phyloP scores from a whole-genome alignment of 1,140 invertebrate species.

The Spodoptera frugiperda region DNA sequence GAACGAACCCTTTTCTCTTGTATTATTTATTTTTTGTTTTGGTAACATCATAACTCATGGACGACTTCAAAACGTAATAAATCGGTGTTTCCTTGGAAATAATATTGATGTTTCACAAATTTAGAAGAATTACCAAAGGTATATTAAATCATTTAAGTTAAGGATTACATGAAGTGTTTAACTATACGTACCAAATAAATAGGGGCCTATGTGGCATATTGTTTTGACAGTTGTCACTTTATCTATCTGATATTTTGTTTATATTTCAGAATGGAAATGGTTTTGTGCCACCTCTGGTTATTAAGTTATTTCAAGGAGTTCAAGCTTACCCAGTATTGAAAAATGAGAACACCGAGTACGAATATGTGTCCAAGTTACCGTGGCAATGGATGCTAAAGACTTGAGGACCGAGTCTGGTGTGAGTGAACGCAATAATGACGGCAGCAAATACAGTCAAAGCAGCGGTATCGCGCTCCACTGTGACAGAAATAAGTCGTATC shows the following conservation, averaged over 20 bases:
- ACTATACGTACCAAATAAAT: background rate
- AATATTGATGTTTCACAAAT: conserved; percentile 78
- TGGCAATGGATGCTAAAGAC: conserved; percentile 82
- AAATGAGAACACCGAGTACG: conserved; percentile 64
- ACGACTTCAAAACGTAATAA: conserved; percentile 77
- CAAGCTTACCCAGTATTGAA: conserved; percentile 49
- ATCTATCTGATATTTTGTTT: conserved; percentile 79
- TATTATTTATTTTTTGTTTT: conserved; percentile 21
- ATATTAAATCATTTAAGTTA: conserved; percentile 50
- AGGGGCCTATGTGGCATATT: conserved; percentile 80
- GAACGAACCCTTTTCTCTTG: background rate
- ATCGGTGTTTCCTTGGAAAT: conserved; percentile 85
- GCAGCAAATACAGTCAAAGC: conserved; percentile 70
- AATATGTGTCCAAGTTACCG: conserved; percentile 51
- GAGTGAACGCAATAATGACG: conserved; percentile 72
- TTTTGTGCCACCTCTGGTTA: conserved; percentile 54
- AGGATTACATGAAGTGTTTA: conserved; percentile 1
- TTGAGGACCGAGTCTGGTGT: conserved; percentile 69
- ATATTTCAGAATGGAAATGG: conserved; percentile 78
- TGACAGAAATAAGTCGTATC: conserved; percentile 73
- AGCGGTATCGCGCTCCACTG: conserved; percentile 63
- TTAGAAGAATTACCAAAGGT: conserved; percentile 64
- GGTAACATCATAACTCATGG: conserved; percentile 49
- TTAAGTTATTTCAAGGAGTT: conserved; percentile 43
- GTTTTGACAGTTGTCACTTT: conserved; percentile 84